Base-by-base conservation (phyloP, 2,888 invertebrate species). In the Antheraea assamensis region DNA sequence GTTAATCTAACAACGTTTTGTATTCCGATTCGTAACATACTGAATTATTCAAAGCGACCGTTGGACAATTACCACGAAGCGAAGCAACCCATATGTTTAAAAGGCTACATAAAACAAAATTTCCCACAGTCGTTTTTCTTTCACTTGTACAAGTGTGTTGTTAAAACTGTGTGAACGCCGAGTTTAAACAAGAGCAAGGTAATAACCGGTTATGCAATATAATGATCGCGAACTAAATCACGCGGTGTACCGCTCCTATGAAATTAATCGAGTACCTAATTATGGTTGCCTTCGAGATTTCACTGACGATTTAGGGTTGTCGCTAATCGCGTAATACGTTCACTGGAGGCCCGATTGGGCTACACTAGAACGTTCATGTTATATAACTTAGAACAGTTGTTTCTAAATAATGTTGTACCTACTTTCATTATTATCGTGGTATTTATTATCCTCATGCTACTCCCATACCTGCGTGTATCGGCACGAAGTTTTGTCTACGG, bases 71-170 rank as follows among this genome's bases (percentile, higher is more conserved):
- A 80, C 81, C 76, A 76, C 71, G 77, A 75, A 80, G 76, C 77
- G 78, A 76, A 74, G 47, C 74, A 76, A 79, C 78, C 82, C 82
- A 84, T 85, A 83, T 83, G 84, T 87, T 84, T 83, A 81, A n/a
- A n/a, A 79, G 77, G 78, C 70, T 58, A 78, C 79, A 80, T 80
- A 81, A 78, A 79, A 76, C 76, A 78, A 80, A 83, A 80, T 82
- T 88, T 90, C 90, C 88, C 91, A 91, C 89, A 86, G 85, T 87
- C 84, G 87, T 90, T 90, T 90, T 90, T 87, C 83, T 86, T 81
- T 81, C 79, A 80, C 74, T 75, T 77, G 79, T 76, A 79, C 75
- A 78, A 81, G 81, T 81, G 82, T 86, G 84, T 87, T 88, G 88
- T 88, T 68, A 87, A 85, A 87, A 83, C 86, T 88, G 89, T 90